Base-by-base conservation (phyloP, 2,797 vertebrate species). In the Sebastes variabilis region DNA sequence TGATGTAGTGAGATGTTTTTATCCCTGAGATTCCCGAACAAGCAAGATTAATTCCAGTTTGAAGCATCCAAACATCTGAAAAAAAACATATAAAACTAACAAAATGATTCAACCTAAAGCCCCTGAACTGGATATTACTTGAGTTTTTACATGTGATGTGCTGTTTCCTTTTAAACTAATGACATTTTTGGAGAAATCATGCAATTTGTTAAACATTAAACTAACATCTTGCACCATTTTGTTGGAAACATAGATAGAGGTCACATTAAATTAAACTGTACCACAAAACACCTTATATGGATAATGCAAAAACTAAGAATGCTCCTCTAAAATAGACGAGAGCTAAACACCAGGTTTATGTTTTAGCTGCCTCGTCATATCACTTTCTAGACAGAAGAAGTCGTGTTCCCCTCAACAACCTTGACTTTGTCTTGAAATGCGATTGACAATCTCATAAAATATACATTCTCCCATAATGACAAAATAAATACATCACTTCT, bases 21-120 rank as follows among this genome's bases (percentile, higher is more conserved):
- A 72, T 75, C 58, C 79, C 84, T 85, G 80, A 87, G 76, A 69
- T 54, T 73, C 29, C 27, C 11, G 1, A 74, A 1, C 32, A 72
- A 75, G 34, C 12, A 16, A 1, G 4, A 4, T 36, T 36, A 36
- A 36, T 36, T 36, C 2, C 5, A 10, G 16, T 64, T 68, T 8
- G 16, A 54, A 72, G 18, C 6, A 3, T 38, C 2, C 13, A 68
- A 52, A 62, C 18, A 10, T 18, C 46, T 13, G 13, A 29, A 54
- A 36, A 20, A 13, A 10, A 5, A 42, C 14, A 42, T 42, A 16
- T 18, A 38, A 42, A 27, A 5, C 32, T 22, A 20, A 38, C 1
- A 38, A 27, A 66, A 30, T 2, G 0, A 52, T 25, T n/a, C 8
- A 72, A 72, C 5, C 5, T 60, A 2, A 70, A 80, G 18, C 54